Evolutionary conservation across 2,797 vertebrate species (phyloP), one percentile per base, ranked within the genome.

Genomic region (Pseudomugil gertrudae): DNA sequence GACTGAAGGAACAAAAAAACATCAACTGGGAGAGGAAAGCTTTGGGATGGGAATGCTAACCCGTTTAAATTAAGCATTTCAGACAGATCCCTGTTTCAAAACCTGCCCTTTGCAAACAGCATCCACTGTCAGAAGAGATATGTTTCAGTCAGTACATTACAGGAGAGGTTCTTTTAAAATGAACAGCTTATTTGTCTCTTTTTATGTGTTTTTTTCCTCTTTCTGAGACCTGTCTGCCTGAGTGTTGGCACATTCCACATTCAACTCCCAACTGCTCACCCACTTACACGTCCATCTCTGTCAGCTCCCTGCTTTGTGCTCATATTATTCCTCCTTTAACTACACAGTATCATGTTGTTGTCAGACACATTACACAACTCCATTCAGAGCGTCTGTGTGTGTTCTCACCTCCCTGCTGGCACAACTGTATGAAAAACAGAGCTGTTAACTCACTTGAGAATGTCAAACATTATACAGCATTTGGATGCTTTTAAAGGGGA

Each of bases 161-260:
- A 70, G 24, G 5, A 76, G 70, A 58, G 63, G 30, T 59, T 69
- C 51, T 76, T 77, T 17, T 66, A 76, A 70, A 77, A 63, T 72
- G 50, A 73, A 63, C 66, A 57, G 43, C 69, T 68, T 55, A 52
- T 86, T 69, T 66, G 23, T 74, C 57, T 83, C 67, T 56, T 65
- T 67, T 35, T 9, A 27, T 38, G 13, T 30, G 2, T 14, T 27
- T 43, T 63, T 62, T 66, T 60, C 24, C 23, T 75, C 9, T 68
- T 55, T 72, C 59, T 83, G 80, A 85, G 65, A 74, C 59, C 52
- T 75, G 53, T 78, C 75, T 79, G 70, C 63, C 76, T 69, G 62
- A 62, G 58, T 66, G 68, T 84, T 65, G 69, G 75, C 88, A 90
- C 86, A 92, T 91, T 92, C 90, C 89, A 84, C 84, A 82, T 83